Base-by-base conservation (phyloP, 2,113 vertebrate species). In the Ardeotis arabs region DNA sequence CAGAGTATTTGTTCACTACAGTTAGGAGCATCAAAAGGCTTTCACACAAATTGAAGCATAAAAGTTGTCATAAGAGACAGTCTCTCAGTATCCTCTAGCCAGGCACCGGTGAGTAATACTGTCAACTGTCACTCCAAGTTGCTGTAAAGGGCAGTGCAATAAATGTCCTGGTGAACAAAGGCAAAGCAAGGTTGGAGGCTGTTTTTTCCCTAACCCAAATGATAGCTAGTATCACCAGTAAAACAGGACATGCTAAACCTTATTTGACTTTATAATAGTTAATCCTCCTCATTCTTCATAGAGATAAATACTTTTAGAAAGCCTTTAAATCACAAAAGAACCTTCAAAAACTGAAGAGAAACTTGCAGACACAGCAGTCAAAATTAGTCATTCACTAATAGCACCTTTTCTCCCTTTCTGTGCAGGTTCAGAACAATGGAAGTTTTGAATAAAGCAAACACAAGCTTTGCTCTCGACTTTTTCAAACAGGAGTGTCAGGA, bases 391-490 rank as follows among this genome's bases (percentile, higher is more conserved):
- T 39, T 89, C 2, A 1, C n/a, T 87, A 64, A 84, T 8, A 63
- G 23, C 10, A 75, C 68, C 5, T 90, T 91, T 87, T 33, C 37
- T 94, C 10, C 4, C 20, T 92, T 83, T 74, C 67, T 53, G 39
- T 95, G 53, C 72, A 97, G 96, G 37, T 88, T 91, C 56, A 81
- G 63, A 75, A 94, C 64, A 94, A 99, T 99, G 99, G 98, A 98
- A 47, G 69, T 85, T 55, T 59, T 99, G 87, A 97, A 95, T 80
- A 85, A 88, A 72, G 98, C 98, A 49, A 99, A 99, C 89, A 98
- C 98, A 3, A 83, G 31, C 7, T 99, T 99, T 86, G 98, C 98
- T 58, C 93, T 99, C 5, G 98, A 98, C 35, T 98, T 99, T 63
- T 98, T 98, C 93, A 98, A 97, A 80, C 98, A 97, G 19, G 90